Percentiles rank a stretch among this genome's conserved stretches.
phyloP scores from a whole-genome alignment of 2,113 vertebrate genomes.

The Alethe castanea region DNA sequence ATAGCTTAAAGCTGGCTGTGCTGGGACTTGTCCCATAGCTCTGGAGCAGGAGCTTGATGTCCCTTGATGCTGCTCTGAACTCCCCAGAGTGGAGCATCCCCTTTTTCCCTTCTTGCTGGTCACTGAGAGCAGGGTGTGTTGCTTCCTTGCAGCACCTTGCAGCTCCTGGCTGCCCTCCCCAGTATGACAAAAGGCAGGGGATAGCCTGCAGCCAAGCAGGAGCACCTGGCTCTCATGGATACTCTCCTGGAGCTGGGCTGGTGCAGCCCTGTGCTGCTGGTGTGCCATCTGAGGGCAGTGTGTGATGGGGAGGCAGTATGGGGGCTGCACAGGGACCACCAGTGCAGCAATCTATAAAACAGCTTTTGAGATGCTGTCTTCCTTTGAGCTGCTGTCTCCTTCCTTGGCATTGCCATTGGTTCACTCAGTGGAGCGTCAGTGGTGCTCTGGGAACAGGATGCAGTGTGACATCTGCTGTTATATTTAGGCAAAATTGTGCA shows the following conservation, averaged over 20 bases:
- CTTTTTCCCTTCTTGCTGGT: not conserved
- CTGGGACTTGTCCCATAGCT: not conserved
- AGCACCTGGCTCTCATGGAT: not conserved
- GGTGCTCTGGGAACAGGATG: not conserved
- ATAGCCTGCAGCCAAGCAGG: not conserved
- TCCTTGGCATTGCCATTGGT: not conserved
- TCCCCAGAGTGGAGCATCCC: not conserved
- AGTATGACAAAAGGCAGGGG: not conserved
- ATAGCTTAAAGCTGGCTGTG: not conserved
- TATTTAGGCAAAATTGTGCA: not conserved
- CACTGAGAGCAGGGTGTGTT: not conserved
- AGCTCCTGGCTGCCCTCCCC: not conserved
- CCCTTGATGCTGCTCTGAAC: not conserved
- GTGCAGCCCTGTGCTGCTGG: not conserved
- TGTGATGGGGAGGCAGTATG: rapidly evolving
- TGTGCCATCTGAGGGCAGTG: not conserved
- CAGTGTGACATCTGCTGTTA: not conserved
- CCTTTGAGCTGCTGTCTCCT: not conserved
- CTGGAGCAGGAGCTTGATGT: not conserved
- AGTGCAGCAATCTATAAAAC: rapidly evolving
- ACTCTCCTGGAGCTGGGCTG: not conserved
- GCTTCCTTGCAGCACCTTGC: not conserved
- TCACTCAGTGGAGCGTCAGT: not conserved
- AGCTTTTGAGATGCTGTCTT: not conserved
- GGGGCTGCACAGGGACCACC: not conserved